phyloP scores from a whole-genome alignment of 2,888 invertebrate species.

The Lepeophtheirus nordmannii region DNA sequence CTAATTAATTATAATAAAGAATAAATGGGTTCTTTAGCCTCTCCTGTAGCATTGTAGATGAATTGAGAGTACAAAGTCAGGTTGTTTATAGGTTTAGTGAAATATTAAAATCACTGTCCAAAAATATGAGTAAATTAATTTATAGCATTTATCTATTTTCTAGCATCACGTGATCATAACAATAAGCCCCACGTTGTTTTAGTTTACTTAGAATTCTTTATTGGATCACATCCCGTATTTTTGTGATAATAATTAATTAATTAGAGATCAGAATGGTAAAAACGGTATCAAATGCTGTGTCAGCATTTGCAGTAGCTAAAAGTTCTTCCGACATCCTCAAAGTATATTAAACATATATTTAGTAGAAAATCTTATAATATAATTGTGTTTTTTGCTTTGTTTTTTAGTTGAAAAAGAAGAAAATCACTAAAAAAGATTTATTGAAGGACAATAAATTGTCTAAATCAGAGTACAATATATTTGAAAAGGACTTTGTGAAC shows the following conservation, averaged over 20 bases:
- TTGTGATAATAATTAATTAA: not conserved
- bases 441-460: not conserved
- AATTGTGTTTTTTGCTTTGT: not conserved
- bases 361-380: too few relatives aligned
- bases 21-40: too few relatives aligned
- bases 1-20: too few relatives aligned
- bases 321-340: not conserved
- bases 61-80: too few relatives aligned
- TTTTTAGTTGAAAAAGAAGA: not conserved
- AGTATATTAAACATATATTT: not conserved
- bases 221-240: not conserved
- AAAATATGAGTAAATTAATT: too few relatives aligned
- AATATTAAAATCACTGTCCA: too few relatives aligned
- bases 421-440: not conserved
- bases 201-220: not conserved
- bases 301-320: not conserved
- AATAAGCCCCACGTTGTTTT: not conserved
- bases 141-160: not conserved
- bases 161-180: constrained; percentile 6
- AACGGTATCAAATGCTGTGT: not conserved
- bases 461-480: not conserved
- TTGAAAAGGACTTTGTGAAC: not conserved
- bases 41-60: too few relatives aligned
- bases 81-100: too few relatives aligned
- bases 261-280: not conserved